Evolutionary conservation across 2,888 invertebrate species (phyloP).

Genomic region (Hanleya hanleyi): DNA sequence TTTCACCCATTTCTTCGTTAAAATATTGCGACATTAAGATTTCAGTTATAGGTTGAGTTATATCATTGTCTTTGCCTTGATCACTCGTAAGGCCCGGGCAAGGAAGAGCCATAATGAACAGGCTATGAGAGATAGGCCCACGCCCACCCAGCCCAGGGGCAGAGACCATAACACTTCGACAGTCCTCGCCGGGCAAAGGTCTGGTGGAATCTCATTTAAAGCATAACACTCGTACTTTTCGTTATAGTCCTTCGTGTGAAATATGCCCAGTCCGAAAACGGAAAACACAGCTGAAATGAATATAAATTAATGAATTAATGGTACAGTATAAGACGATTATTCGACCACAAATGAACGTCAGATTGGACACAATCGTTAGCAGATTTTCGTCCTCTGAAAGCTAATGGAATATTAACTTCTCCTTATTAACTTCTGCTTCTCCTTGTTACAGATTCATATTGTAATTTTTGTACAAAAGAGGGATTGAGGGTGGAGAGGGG

Average conservation of each 20-base stretch:
- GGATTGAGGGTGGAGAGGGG: too few relatives aligned
- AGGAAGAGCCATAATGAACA: constrained; percentile 90
- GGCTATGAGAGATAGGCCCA: constrained; percentile 86
- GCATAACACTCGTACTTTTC: constrained; percentile 57
- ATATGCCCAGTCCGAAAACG: constrained; percentile 91
- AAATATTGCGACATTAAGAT: too few relatives aligned
- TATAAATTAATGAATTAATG: constrained; percentile 38
- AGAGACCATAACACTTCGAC: constrained; percentile 68
- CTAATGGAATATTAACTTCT: too few relatives aligned
- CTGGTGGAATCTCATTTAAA: constrained; percentile 78
- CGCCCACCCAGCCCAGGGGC: constrained; percentile 82
- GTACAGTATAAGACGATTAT: too few relatives aligned
- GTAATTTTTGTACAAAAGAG: too few relatives aligned
- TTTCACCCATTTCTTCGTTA: too few relatives aligned
- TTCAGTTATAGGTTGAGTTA: too few relatives aligned
- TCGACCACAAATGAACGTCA: too few relatives aligned
- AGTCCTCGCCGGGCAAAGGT: constrained; percentile 65
- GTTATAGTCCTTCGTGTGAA: constrained; percentile 86
- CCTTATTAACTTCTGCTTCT: too few relatives aligned
- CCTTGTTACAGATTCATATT: too few relatives aligned
- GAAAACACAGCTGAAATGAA: constrained; percentile 86
- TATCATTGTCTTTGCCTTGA: constrained; percentile 67
- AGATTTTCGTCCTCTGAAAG: too few relatives aligned
- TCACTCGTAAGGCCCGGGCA: constrained; percentile 87
- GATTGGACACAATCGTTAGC: too few relatives aligned